Evolutionary conservation across 2,797 vertebrate genomes (phyloP).

Genomic region (Cryptoblepharus egeriae): DNA sequence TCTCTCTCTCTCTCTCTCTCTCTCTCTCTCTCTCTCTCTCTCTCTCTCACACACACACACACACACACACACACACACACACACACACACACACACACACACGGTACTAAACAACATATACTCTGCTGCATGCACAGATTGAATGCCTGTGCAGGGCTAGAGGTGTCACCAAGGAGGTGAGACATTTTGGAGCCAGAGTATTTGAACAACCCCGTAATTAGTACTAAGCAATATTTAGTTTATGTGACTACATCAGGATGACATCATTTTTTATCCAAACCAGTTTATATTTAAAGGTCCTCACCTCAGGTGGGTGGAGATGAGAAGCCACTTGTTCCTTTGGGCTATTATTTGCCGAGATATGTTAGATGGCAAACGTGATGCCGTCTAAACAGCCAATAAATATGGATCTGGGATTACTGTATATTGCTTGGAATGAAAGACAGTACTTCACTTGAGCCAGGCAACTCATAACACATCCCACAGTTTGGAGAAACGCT

Average conservation of each 20-base stretch:
- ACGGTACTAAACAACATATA: too few species aligned
- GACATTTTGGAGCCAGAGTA: neutral
- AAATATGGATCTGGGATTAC: slow-evolving; percentile 13
- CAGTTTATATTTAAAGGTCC: slow-evolving; percentile 12
- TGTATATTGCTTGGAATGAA: neutral
- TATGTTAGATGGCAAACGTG: neutral
- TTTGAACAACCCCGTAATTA: neutral
- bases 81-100: too few species aligned
- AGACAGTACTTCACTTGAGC: neutral
- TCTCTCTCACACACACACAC: too few species aligned
- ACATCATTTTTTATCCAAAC: slow-evolving; percentile 15
- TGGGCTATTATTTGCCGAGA: slow-evolving; percentile 26
- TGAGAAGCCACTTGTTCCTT: neutral
- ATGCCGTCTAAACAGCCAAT: neutral
- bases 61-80: too few species aligned
- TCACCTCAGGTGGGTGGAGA: neutral
- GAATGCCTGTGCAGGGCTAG: neutral
- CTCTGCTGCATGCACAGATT: neutral
- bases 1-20: too few species aligned
- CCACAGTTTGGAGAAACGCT: neutral
- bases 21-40: too few species aligned
- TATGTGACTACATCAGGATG: neutral
- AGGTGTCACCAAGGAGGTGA: neutral
- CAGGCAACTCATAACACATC: neutral
- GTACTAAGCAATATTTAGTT: slow-evolving; percentile 3